Percentiles rank a stretch among this genome's conserved stretches.
Conservation (phyloP, 30 jellyfish, hydroid and myxozoan species). For the Aurelia sp. region DNA sequence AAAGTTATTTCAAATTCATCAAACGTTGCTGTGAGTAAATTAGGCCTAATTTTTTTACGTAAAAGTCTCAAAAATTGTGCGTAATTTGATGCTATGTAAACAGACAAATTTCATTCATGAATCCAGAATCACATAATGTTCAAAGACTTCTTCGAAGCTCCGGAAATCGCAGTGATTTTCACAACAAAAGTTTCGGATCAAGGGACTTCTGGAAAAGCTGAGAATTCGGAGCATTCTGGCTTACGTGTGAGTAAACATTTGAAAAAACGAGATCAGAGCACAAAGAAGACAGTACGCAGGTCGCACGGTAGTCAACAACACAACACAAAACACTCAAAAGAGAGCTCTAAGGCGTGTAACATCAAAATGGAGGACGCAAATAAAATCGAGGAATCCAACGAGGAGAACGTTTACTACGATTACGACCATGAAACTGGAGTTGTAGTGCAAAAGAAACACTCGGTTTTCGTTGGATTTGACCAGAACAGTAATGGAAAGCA, state of each 20-base stretch:
- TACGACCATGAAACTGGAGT: slow-evolving; percentile 59
- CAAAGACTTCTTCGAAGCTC: slow-evolving; percentile 64
- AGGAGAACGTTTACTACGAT: slow-evolving; percentile 53
- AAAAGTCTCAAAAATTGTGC: too few relatives aligned
- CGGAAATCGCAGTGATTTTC: slow-evolving; percentile 73
- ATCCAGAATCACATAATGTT: slow-evolving; percentile 13
- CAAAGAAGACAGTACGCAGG: slow-evolving; percentile 31
- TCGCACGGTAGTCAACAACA: slow-evolving; percentile 34
- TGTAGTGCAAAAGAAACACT: slow-evolving; percentile 57
- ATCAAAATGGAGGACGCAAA: slow-evolving; percentile 34
- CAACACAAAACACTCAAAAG: slow-evolving; percentile 12
- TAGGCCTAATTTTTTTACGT: too few relatives aligned
- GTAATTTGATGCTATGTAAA: too few relatives aligned
- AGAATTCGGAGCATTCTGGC: slow-evolving; percentile 37
- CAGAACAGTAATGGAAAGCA: neutral
- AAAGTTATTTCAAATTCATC: too few relatives aligned
- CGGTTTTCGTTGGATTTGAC: slow-evolving; percentile 13
- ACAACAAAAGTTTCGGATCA: slow-evolving; percentile 53
- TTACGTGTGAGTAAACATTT: slow-evolving; percentile 62
- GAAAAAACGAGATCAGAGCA: slow-evolving; percentile 59
- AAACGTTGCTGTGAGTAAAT: too few relatives aligned
- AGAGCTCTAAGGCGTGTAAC: slow-evolving; percentile 28
- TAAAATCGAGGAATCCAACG: slow-evolving; percentile 35
- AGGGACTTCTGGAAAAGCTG: slow-evolving; percentile 20
- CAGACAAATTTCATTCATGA: neutral